Evolutionary conservation across 1,140 invertebrate genomes (phyloP).

Genomic region (Diorhabda carinulata): DNA sequence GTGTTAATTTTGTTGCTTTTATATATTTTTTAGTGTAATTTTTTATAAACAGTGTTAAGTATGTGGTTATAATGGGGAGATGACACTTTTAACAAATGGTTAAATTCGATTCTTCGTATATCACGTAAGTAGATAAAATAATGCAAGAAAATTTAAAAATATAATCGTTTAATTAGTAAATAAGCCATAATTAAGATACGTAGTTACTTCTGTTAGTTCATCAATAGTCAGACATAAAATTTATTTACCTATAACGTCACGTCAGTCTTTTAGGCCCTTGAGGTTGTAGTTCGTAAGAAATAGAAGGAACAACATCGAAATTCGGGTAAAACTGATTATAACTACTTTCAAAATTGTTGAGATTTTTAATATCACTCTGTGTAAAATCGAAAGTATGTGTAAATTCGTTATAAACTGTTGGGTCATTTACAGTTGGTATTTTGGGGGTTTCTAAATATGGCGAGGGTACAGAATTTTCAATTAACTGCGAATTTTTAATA

Average conservation of each 20-base stretch:
- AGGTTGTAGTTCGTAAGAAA: slow-evolving; percentile 34
- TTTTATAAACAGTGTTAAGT: not conserved
- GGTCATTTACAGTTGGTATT: not conserved
- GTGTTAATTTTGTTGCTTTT: not conserved
- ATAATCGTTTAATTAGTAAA: not conserved
- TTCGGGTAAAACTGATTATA: not conserved
- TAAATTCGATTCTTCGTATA: not conserved
- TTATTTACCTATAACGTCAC: slow-evolving; percentile 10
- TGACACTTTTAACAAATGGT: not conserved
- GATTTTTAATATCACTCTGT: not conserved
- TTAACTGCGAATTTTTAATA: not conserved
- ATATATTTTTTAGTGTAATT: not conserved
- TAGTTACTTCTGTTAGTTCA: not conserved
- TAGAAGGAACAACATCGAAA: slow-evolving; percentile 27
- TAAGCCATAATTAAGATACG: not conserved
- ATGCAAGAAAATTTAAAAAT: not conserved
- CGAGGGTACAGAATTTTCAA: slow-evolving; percentile 5
- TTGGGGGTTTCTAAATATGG: slow-evolving; percentile 4
- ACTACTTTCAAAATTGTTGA: not conserved
- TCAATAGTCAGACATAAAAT: not conserved
- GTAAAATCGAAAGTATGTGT: not conserved
- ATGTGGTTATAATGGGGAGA: not conserved
- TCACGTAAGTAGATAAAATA: not conserved
- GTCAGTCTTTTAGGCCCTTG: slow-evolving; percentile 38
- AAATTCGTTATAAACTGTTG: not conserved